These are phyloP conservation scores for Danaus chrysippus DNA, from an alignment of 2,888 invertebrate species.

Conservation along the genomic window DNA sequence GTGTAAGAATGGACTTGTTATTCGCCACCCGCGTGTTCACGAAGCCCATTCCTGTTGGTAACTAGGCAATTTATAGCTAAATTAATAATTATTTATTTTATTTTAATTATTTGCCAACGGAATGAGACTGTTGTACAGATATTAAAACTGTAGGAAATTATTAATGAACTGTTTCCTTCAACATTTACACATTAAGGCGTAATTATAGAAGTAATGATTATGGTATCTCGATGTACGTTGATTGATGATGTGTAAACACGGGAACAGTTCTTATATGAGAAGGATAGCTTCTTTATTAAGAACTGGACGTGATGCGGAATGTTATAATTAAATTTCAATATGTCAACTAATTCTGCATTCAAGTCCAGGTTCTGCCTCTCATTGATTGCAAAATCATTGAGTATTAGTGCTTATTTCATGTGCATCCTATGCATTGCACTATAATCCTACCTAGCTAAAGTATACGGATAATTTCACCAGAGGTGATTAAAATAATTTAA, in stretches of 20 bases:
- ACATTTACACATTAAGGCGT: constrained; percentile 25
- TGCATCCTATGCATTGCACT: constrained; percentile 46
- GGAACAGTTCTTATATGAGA: constrained; percentile 43
- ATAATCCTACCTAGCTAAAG: constrained; percentile 63
- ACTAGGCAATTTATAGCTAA: constrained; percentile 76
- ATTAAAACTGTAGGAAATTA: constrained; percentile 61
- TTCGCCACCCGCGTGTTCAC: constrained; percentile 79
- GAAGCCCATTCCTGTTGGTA: constrained; percentile 74
- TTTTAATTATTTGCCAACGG: constrained; percentile 75
- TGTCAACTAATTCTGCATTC: constrained; percentile 17
- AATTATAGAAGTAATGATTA: neutral
- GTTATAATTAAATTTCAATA: constrained; percentile 20
- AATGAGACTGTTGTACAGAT: constrained; percentile 77
- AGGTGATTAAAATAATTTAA: constrained; percentile 46
- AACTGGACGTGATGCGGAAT: constrained; percentile 18
- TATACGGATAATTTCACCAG: constrained; percentile 68
- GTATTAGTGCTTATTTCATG: constrained; percentile 41
- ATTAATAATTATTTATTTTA: constrained; percentile 72
- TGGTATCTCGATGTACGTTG: constrained; percentile 28
- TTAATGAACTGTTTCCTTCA: constrained; percentile 50
- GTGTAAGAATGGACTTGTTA: constrained; percentile 71
- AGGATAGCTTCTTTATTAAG: constrained; percentile 48
- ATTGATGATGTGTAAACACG: constrained; percentile 35
- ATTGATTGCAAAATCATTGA: constrained; percentile 39
- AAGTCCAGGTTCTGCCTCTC: constrained; percentile 32